These are phyloP conservation scores for Pandemis corylana DNA, from an alignment of 2,888 invertebrate genomes.

Conservation along the genomic window DNA sequence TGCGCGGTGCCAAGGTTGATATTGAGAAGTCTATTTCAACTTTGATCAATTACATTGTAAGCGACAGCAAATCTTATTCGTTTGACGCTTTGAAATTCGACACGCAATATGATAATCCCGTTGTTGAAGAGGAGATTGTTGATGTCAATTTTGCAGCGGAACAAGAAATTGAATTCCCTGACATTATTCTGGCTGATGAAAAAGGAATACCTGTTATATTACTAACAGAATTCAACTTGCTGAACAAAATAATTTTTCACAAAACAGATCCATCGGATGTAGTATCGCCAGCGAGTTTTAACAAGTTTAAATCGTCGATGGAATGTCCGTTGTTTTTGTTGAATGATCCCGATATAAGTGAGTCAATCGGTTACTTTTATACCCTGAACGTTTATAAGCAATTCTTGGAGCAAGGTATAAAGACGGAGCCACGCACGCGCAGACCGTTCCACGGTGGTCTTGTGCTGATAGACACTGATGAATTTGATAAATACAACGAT, in stretches of 20 bases:
- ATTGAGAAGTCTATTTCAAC: slow-evolving; percentile 57
- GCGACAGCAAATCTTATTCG: slow-evolving; percentile 56
- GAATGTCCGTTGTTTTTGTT: slow-evolving; percentile 58
- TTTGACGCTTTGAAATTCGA: slow-evolving; percentile 59
- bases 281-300: slow-evolving; percentile 51
- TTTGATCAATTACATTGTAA: slow-evolving; percentile 60
- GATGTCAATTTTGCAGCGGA: slow-evolving; percentile 53
- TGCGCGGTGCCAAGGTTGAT: slow-evolving; percentile 46
- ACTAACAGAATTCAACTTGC: slow-evolving; percentile 51
- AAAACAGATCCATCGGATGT: slow-evolving; percentile 17
- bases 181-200: slow-evolving; percentile 58
- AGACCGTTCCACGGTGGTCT: slow-evolving; percentile 57
- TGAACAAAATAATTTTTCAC: slow-evolving; percentile 56
- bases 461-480: slow-evolving; percentile 53
- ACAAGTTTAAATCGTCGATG: slow-evolving; percentile 55
- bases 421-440: slow-evolving; percentile 58
- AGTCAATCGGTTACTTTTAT: slow-evolving; percentile 61
- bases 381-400: slow-evolving; percentile 60
- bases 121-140: slow-evolving; percentile 51
- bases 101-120: slow-evolving; percentile 44
- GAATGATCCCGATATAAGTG: slow-evolving; percentile 53
- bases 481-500: slow-evolving; percentile 63
- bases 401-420: slow-evolving; percentile 48
- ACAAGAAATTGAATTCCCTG: slow-evolving; percentile 61
- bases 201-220: slow-evolving; percentile 61